Evolutionary conservation across 2,113 vertebrate genomes (phyloP), one percentile per base, ranked within the genome.

Genomic region (Perca schrenkii): DNA sequence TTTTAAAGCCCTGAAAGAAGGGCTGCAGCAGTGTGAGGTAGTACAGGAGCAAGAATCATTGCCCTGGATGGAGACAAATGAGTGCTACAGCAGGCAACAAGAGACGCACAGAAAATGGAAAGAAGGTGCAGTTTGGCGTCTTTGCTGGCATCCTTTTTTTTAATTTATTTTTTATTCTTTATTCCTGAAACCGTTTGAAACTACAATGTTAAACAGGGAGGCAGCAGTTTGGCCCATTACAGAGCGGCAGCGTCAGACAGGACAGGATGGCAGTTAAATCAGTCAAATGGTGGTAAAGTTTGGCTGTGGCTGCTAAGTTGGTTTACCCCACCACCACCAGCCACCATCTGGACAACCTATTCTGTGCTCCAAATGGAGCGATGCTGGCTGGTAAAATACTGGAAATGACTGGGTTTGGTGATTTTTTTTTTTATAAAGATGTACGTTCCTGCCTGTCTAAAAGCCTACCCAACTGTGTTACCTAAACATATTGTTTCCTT

Each of bases 1-100:
- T 84, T 34, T 83, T 79, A 79, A 88, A 91, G 76, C 75, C 56
- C 74, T 76, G 73, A 84, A 53, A 71, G 76, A 72, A 46, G 71
- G 58, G 79, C 77, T 72, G 77, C 67, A 72, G 62, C 81, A 34
- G 25, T 54, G 47, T 74, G 40, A 90, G 67, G 76, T 64, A 49
- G 77, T 15, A 53, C 68, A 58, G 69, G 63, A 88, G 56, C 74
- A 43, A 68, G 1, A 64, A 71, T 73, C 62, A 4, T 43, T 53
- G 52, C 54, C 47, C 56, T 36, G n/a, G 50, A 75, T 72, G 16
- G 46, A 57, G 54, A 8, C 36, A 31, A 52, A 82, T 87, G 19
- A 82, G 89, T 82, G 84, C 82, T 78, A 72, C 54, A 64, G 28
- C 50, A 54, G 25, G 52, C 54, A 70, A 28, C 25, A 73, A 22